Base-by-base conservation (phyloP, 2,797 vertebrate species). In the Heteromormyrus szaboi region DNA sequence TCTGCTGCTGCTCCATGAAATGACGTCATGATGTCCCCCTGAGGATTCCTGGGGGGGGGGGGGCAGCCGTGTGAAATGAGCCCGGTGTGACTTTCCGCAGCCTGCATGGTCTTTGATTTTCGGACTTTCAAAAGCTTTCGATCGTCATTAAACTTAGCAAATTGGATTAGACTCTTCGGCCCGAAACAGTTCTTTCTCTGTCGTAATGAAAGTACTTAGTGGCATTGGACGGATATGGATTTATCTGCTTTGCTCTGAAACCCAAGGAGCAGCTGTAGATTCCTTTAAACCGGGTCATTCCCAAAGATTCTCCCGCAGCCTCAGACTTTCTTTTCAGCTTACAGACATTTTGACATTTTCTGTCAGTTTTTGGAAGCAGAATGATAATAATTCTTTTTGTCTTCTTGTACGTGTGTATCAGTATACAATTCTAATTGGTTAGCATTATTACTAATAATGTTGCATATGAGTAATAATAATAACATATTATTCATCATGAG, bases 181-280 rank as follows among this genome's bases (percentile, higher is more conserved):
- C 25, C 22, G 29, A 85, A 65, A 29, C 22, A 29, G 29, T n/a
- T 65, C 9, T 50, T 83, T 48, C 84, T 56, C 48, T 85, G 56
- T 84, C 17, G 29, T 83, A 65, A 83, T 59, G 51, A 54, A 41
- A 88, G 54, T n/a, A 62, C 76, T 85, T 29, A 84, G 88, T 46
- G 9, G 37, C 54, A 25, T 33, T 33, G 50, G 22, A 5, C 17
- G 50, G 22, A 48, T 41, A 44, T 22, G 53, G 76, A 65, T 59
- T 50, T 65, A 59, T 59, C 81, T 29, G n/a, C 44, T 19, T 44
- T 84, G 7, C 9, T 48, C 51, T 56, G 88, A 83, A 83, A 17
- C 59, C 7, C 83, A 62, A 50, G 22, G 29, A 44, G 46, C 25
- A 50, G 81, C 54, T 50, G 3, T 14, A 14, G 37, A 25, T 56